These are phyloP conservation scores for Siniperca undulata DNA, from an alignment of 2,797 vertebrate species.

Conservation along the genomic window DNA sequence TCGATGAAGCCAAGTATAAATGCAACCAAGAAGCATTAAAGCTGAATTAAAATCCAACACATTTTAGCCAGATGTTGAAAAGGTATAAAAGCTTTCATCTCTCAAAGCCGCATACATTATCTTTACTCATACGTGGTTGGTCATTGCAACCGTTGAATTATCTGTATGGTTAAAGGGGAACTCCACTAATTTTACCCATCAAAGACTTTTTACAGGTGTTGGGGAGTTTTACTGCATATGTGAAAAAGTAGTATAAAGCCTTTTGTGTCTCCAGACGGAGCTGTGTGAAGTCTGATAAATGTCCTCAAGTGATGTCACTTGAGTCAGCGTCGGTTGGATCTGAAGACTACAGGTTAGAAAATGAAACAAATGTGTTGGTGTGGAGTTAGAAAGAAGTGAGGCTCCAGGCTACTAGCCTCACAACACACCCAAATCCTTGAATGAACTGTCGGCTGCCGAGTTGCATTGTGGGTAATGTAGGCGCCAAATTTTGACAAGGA, in stretches of 20 bases:
- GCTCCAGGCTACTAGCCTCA: not conserved
- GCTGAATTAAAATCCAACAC: not conserved
- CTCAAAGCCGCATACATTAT: not conserved
- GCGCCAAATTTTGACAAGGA: not conserved
- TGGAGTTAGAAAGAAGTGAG: too few species aligned
- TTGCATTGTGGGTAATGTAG: not conserved
- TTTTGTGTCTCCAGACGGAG: not conserved
- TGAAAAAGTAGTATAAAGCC: not conserved
- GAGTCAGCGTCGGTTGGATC: not conserved
- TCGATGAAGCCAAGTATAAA: not conserved
- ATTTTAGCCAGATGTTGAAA: slow-evolving; percentile 12
- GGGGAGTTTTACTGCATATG: not conserved
- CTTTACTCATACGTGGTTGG: not conserved
- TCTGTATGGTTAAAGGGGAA: not conserved
- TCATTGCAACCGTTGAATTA: not conserved
- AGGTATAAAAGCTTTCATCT: not conserved
- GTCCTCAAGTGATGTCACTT: not conserved
- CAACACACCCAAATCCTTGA: not conserved
- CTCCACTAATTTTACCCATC: not conserved
- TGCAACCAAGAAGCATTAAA: not conserved
- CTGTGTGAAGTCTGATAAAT: slow-evolving; percentile 2
- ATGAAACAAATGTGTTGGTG: not conserved
- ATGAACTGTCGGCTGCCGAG: not conserved
- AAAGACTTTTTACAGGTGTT: not conserved
- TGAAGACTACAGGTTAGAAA: not conserved